phyloP scores from a whole-genome alignment of 2,113 vertebrate genomes.

The Lutjanus erythropterus region DNA sequence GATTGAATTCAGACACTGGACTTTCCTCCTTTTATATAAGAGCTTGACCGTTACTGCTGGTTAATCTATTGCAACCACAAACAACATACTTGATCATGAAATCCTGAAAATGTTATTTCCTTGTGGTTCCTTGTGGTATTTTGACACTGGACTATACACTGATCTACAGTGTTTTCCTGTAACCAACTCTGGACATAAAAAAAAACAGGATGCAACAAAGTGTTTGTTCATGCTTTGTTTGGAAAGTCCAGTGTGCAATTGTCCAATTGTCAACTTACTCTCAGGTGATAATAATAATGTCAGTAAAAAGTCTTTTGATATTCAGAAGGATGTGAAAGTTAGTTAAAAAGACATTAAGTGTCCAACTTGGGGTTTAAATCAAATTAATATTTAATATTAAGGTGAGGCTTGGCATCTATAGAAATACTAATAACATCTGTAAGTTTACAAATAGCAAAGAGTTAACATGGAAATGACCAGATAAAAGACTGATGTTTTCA shows the following conservation, averaged over 20 bases:
- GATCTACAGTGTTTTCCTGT: slow-evolving; percentile 27
- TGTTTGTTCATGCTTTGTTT: slow-evolving; percentile 26
- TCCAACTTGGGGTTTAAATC: neutral
- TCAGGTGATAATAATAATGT: slow-evolving; percentile 3
- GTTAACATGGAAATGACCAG: neutral
- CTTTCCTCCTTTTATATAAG: neutral
- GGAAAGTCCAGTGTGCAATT: slow-evolving; percentile 58
- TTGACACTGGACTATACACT: neutral
- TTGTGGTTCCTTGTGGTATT: neutral
- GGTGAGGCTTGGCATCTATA: neutral
- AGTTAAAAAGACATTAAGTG: neutral
- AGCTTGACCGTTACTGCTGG: neutral
- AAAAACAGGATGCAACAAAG: neutral
- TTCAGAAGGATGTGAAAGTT: slow-evolving; percentile 48
- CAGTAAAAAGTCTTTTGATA: slow-evolving; percentile 9
- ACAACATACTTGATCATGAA: neutral
- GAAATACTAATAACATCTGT: neutral
- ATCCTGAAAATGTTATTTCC: neutral
- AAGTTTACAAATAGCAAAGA: neutral
- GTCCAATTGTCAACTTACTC: neutral
- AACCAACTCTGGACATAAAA: neutral
- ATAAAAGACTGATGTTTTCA: neutral
- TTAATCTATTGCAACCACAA: neutral
- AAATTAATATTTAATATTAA: neutral
- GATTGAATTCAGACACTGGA: neutral